A percentile compares a stretch with the other conserved stretches of the same genome.
These are phyloP conservation scores for Forbesichthys papilliferus DNA, from an alignment of 2,113 vertebrate species.

Conservation along the genomic window DNA sequence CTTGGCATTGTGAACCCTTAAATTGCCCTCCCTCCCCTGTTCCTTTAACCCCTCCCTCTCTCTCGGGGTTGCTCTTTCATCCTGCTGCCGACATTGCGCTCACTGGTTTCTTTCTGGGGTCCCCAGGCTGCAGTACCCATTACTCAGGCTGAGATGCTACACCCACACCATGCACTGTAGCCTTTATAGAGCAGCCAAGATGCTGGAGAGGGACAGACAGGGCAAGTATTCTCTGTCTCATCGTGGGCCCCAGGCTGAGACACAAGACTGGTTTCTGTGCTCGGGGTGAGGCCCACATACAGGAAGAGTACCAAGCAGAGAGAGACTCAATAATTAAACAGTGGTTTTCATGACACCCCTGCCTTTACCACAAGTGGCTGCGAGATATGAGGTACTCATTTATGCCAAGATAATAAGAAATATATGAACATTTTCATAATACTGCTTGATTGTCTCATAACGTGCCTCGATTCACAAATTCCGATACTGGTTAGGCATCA, in stretches of 20 bases:
- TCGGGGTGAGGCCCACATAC: too few species aligned
- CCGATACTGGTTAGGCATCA: too few species aligned
- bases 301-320: too few species aligned
- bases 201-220: slow-evolving; percentile 58
- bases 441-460: too few species aligned
- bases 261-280: slow-evolving; percentile 34
- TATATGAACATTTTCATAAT: too few species aligned
- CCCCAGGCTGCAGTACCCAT: slow-evolving; percentile 76
- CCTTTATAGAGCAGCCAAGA: slow-evolving; percentile 74
- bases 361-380: too few species aligned
- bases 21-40: slow-evolving; percentile 65
- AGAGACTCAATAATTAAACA: too few species aligned
- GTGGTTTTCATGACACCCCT: too few species aligned
- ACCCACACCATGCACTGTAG: slow-evolving; percentile 76
- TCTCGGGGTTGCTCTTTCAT: slow-evolving; percentile 68
- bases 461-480: too few species aligned
- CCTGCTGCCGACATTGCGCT: slow-evolving; percentile 72
- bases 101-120: slow-evolving; percentile 74
- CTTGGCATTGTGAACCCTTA: slow-evolving; percentile 77
- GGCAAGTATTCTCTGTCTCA: slow-evolving; percentile 68
- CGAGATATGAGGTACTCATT: too few species aligned
- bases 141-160: slow-evolving; percentile 77
- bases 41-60: slow-evolving; percentile 44
- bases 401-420: too few species aligned
- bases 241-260: slow-evolving; percentile 50